Evolutionary conservation across 2,113 vertebrate genomes (phyloP), one percentile per base, ranked within the genome.

Genomic region (Chaetops frenatus): DNA sequence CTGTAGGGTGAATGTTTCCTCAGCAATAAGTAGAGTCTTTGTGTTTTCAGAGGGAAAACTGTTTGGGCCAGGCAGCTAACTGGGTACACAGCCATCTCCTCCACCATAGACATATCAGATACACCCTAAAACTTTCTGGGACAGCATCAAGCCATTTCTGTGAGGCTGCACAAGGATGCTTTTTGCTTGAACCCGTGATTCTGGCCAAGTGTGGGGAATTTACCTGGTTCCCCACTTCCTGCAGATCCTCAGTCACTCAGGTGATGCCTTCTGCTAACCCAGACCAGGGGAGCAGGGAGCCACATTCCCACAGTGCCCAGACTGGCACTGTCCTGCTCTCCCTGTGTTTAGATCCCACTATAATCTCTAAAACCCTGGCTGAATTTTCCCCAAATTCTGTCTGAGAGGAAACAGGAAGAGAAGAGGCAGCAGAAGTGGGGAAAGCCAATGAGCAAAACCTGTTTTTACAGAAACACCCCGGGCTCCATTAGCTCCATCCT

Each of bases 61-160:
- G 18, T 29, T 92, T 25, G 69, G 60, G 44, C 15, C 27, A 33
- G 61, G 69, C 56, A 81, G 35, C 16, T 48, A 44, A 28, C 7
- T 60, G 36, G 42, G 50, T 25, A 45, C 53, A 15, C 54, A 62
- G 50, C 36, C 20, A 15, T 69, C n/a, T 77, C 70, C 82, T 82
- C n/a, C 28, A 72, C 15, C 2, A 2, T 2, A 54, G 80, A 65
- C 0, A 0, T 45, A 47, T 73, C 67, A 74, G 50, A 54, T 38
- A 91, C 81, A 47, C 35, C 23, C 47, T 65, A 66, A 81, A 94
- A 58, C 7, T 42, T 58, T 62, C 54, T 12, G 29, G 35, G 67
- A 77, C 27, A 25, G 58, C 15, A 12, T 11, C 1, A 1, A 73
- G 54, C 9, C 54, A 15, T 70, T 86, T 73, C 69, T 81, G 29